phyloP scores from a whole-genome alignment of 1,140 invertebrate species.

The Portunus trituberculatus region DNA sequence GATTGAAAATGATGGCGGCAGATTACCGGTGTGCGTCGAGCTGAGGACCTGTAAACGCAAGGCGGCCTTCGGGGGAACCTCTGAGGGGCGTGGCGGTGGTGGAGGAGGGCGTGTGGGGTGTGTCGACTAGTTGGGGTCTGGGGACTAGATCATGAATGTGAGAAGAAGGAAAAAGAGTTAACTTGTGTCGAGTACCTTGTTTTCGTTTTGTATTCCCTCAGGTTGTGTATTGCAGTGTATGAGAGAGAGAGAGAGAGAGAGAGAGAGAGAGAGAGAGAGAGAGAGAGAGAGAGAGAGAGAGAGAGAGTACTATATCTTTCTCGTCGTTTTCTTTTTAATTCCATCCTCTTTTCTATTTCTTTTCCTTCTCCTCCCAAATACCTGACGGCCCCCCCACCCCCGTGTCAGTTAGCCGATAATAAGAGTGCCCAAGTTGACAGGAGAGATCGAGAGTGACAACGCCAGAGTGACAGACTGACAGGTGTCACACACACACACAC shows the following conservation, averaged over 20 bases:
- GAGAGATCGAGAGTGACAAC: background rate
- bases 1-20: too few species aligned
- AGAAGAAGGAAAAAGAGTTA: background rate
- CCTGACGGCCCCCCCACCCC: background rate
- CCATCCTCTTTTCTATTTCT: too few species aligned
- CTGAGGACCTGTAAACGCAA: too few species aligned
- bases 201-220: too few species aligned
- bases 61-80: too few species aligned
- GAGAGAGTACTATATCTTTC: background rate
- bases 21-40: too few species aligned
- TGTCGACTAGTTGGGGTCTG: too few species aligned
- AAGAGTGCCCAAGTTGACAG: background rate
- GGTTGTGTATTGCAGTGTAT: background rate
- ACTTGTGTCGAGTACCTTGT: background rate
- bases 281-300: conserved; percentile 18
- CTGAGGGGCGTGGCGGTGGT: too few species aligned
- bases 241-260: background rate
- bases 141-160: too few species aligned
- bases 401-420: background rate
- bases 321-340: too few species aligned
- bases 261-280: conserved; percentile 22
- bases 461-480: too few species aligned
- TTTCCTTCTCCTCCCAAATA: background rate
- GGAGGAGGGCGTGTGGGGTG: background rate
- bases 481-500: conserved; percentile 1